Evolutionary conservation across 2,888 invertebrate species (phyloP), one percentile per base, ranked within the genome.

Genomic region (Metellina segmentata): DNA sequence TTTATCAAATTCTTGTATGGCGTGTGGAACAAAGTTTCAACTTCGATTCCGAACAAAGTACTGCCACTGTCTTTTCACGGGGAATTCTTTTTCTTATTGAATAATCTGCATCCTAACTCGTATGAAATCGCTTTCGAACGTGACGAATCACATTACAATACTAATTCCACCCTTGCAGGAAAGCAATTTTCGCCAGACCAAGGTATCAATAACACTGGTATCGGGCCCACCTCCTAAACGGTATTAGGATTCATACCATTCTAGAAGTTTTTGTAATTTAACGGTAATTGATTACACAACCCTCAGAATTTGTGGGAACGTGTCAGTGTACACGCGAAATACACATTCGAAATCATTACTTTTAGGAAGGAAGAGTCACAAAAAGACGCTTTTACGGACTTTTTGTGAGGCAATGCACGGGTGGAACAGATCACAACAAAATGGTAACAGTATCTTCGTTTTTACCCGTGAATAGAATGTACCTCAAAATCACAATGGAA

Each of bases 281-380:
- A 86, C 82, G 86, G 61, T 86, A 91, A 91, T 91, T 86, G 86
- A 91, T 91, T 91, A 49, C 51, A 51, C 53, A 78, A 69, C 85
- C 5, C 61, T 61, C 79, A 70, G 13, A 72, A 81, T 49, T 52
- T 48, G 71, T 69, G 71, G 81, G 13, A 71, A 71, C 81, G 53
- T 34, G n/a, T 6, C 49, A 20, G 7, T 9, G 6, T 13, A 20
- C 81, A 88, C 88, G 81, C 61, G 69, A 81, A 19, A 69, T 48
- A 74, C 20, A 75, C 16, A 52, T 52, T 52, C 20, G 20, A 34
- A n/a, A 81, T 82, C 71, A 81, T 53, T 72, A 75, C 88, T 85
- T 16, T 75, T 48, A 75, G 48, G 53, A 16, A 16, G 9, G 61
- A 61, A 61, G 61, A 79, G 53, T 79, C 52, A 79, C 19, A 79